phyloP scores from a whole-genome alignment of 2,797 vertebrate genomes.

The Tenualosa ilisha region DNA sequence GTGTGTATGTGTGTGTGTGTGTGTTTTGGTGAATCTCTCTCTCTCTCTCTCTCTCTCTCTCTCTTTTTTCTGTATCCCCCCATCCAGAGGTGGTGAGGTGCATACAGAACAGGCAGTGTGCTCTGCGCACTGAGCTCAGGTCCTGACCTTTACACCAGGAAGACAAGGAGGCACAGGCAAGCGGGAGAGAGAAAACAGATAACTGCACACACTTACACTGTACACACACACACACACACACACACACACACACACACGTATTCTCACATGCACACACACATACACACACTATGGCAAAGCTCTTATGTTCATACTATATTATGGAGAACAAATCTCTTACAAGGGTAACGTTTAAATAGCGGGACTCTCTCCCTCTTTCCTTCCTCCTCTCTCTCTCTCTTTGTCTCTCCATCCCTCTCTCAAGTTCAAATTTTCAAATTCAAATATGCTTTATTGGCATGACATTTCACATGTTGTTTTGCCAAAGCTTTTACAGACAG shows the following conservation, averaged over 20 bases:
- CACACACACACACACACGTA: conserved; percentile 33
- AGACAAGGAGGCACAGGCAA: neutral
- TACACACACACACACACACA: conserved; percentile 14
- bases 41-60: neutral
- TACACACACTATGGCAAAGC: conserved; percentile 33
- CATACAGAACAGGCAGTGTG: neutral
- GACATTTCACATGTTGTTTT: too few species aligned
- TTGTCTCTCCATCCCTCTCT: too few species aligned
- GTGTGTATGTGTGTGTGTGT: too few species aligned
- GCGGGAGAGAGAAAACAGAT: neutral
- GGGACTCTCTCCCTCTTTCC: neutral
- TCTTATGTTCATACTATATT: neutral
- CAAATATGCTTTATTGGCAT: too few species aligned
- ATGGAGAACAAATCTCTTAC: neutral
- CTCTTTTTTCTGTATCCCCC: conserved; percentile 5
- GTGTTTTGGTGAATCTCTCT: too few species aligned
- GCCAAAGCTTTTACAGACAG: too few species aligned
- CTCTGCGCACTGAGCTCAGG: neutral
- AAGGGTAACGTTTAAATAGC: neutral
- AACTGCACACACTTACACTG: neutral
- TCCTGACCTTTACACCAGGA: neutral
- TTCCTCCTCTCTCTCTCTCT: too few species aligned
- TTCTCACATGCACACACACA: conserved; percentile 29
- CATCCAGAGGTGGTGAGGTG: neutral
- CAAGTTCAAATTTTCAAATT: too few species aligned